phyloP scores from a whole-genome alignment of 2,888 invertebrate genomes.

The Carabus problematicus region DNA sequence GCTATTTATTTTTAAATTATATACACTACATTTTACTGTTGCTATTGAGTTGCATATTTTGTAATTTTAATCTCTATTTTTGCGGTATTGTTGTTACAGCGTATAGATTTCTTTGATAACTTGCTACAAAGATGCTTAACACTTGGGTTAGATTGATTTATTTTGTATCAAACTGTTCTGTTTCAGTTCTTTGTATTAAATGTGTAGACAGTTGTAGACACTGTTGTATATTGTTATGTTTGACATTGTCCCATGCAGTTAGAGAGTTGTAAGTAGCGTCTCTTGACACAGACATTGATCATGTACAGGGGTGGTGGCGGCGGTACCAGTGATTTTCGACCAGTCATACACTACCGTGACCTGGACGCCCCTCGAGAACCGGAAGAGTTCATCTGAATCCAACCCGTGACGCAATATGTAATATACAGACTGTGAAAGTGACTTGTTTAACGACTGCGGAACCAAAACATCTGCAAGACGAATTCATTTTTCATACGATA shows the following conservation, averaged over 20 bases:
- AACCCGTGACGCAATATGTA: slow-evolving; percentile 4
- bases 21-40: no score
- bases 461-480: background rate
- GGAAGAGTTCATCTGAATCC: slow-evolving; percentile 78
- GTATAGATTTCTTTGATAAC: background rate
- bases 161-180: background rate
- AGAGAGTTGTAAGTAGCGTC: no score
- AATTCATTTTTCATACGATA: slow-evolving; percentile 17
- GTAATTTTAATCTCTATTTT: no score
- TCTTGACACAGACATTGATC: slow-evolving; percentile 49
- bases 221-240: no score
- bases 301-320: slow-evolving; percentile 75
- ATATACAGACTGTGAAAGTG: slow-evolving; percentile 34
- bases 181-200: background rate
- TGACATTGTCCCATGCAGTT: no score
- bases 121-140: background rate
- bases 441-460: slow-evolving; percentile 25
- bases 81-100: no score
- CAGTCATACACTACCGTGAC: slow-evolving; percentile 91
- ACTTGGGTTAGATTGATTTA: background rate
- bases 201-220: no score
- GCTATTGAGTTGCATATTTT: no score
- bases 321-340: slow-evolving; percentile 79
- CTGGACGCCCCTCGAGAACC: slow-evolving; percentile 92
- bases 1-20: no score